Evolutionary conservation across 2,113 vertebrate species (phyloP), one percentile per base, ranked within the genome.

Genomic region (Pterocles burchelli): DNA sequence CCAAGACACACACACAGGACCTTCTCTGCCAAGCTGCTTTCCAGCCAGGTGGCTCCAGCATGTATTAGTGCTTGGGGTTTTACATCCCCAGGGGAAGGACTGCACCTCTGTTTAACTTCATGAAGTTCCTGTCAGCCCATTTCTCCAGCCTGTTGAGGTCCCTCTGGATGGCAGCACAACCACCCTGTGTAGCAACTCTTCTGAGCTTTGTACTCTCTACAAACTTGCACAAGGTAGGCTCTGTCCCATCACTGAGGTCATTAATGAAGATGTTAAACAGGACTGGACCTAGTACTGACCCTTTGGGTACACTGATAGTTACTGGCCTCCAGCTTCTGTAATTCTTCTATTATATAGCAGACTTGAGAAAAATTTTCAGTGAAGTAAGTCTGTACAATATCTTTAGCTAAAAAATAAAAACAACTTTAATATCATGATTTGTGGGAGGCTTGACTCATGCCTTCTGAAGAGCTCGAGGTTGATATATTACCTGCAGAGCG

Each of bases 371-470:
- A 83, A 62, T 33, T 83, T 57, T 20, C 41, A 73, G 46, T 70
- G 26, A 79, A 79, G 38, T 67, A 82, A 45, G 34, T 59, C n/a
- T 73, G n/a, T 29, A 62, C 9, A 45, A n/a, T 20, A 52, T 51
- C 51, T 90, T n/a, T 29, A 88, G 51, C 7, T 54, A 87, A 58
- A 80, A 80, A 67, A 29, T 13, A 87, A 74, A 82, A 72, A 2
- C 29, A 68, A 51, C 33, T 80, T 89, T 17, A 85, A 46, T 55
- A 41, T 55, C n/a, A 74, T 55, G 55, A 84, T 77, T 70, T 84
- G 63, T 91, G 52, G 52, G 20, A 95, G 48, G 65, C 68, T n/a
- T 89, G 68, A 92, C 68, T 89, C 61, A 55, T n/a, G 70, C 21
- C 26, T 71, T 86, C 65, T 84, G 46, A 86, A 67, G 45, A 82